Conservation (phyloP, 2,113 vertebrate species). For the Hydrochoerus hydrochaeris region DNA sequence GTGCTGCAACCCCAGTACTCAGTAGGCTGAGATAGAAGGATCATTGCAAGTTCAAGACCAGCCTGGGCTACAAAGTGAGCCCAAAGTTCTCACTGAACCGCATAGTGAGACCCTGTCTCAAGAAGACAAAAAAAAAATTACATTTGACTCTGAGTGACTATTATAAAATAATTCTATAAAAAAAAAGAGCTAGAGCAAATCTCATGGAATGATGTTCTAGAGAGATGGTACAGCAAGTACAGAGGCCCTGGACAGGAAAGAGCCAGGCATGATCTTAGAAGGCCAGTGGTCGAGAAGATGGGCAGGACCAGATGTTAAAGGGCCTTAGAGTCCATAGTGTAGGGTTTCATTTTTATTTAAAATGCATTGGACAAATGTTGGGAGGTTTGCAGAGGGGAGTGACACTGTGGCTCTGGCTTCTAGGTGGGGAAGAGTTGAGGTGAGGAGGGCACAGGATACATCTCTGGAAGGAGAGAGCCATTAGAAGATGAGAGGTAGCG, state of each 20-base stretch:
- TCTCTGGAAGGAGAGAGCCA: neutral
- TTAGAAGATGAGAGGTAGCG: neutral
- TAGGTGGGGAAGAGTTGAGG: neutral
- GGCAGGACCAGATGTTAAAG: neutral
- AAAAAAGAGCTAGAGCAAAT: neutral
- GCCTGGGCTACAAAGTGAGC: too few relatives aligned
- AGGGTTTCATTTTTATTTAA: neutral
- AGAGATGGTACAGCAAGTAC: neutral
- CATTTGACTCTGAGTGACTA: too few relatives aligned
- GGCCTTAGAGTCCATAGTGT: neutral
- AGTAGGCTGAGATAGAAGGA: too few relatives aligned
- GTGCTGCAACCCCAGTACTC: too few relatives aligned
- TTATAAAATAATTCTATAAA: too few relatives aligned
- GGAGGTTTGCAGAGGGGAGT: neutral
- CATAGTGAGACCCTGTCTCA: too few relatives aligned
- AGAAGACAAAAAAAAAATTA: too few relatives aligned
- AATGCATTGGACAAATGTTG: neutral
- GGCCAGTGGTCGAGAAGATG: neutral
- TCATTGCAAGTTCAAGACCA: too few relatives aligned
- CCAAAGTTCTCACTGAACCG: too few relatives aligned
- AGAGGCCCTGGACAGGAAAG: conserved; percentile 8
- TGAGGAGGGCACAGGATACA: neutral
- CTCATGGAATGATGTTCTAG: neutral
- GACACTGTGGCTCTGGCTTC: neutral
- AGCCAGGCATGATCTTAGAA: neutral